These are phyloP conservation scores for Phainopepla nitens DNA, from an alignment of 2,113 vertebrate genomes.

Conservation along the genomic window DNA sequence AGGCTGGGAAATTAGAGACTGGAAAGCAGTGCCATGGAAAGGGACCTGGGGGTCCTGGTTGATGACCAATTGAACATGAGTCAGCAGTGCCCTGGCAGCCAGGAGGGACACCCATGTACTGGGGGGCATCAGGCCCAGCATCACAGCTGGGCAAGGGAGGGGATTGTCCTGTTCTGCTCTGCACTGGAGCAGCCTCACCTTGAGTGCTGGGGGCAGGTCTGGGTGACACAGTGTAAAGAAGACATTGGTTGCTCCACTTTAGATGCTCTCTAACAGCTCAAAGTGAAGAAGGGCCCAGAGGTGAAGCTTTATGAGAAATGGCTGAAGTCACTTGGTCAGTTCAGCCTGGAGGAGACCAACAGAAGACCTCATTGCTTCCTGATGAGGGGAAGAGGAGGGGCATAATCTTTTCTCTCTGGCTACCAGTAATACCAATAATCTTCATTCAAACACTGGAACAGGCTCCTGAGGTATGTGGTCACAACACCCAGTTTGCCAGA, in stretches of 20 bases:
- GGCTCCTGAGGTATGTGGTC: background rate
- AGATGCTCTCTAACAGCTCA: no score
- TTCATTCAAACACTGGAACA: background rate
- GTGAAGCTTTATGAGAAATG: rapidly evolving
- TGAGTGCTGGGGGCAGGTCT: rapidly evolving
- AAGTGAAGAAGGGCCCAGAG: background rate
- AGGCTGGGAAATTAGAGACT: background rate
- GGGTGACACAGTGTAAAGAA: rapidly evolving
- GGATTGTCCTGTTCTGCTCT: background rate
- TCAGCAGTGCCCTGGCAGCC: background rate
- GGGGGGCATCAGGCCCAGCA: background rate
- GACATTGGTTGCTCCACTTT: no score
- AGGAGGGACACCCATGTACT: rapidly evolving
- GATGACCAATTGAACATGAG: rapidly evolving
- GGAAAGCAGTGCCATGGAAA: background rate
- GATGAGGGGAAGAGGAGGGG: no score
- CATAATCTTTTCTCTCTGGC: background rate
- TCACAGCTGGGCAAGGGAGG: rapidly evolving
- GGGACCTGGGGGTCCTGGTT: rapidly evolving
- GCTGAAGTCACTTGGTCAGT: background rate
- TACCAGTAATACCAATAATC: background rate
- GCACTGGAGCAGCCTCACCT: rapidly evolving
- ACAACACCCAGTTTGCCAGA: background rate
- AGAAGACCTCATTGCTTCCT: background rate
- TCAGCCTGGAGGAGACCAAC: background rate